These are phyloP conservation scores for Sitobion miscanthi DNA, from an alignment of 1,140 invertebrate genomes.

Conservation along the genomic window DNA sequence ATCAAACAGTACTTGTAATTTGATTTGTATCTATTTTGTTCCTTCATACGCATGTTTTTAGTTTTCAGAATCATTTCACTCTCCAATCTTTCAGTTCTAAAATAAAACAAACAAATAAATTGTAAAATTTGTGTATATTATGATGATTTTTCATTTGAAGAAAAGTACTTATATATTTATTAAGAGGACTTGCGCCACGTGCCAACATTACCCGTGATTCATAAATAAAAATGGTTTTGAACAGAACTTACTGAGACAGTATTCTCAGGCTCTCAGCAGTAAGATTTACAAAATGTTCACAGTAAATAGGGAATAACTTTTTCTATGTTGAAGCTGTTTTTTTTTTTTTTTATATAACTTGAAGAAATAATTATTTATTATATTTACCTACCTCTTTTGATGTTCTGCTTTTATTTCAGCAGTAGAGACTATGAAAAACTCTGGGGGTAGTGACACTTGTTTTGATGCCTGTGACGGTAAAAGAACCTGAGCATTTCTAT, in stretches of 20 bases:
- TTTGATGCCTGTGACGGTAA: slow-evolving; percentile 75
- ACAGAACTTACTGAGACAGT: not conserved
- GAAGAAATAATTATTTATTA: not conserved
- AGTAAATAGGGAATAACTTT: not conserved
- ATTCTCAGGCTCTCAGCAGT: not conserved
- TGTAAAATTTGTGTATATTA: not conserved
- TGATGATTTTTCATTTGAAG: not conserved
- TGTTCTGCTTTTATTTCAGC: slow-evolving; percentile 88
- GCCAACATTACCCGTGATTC: not conserved
- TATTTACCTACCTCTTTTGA: slow-evolving; percentile 69
- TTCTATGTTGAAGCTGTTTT: not conserved
- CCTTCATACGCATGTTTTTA: slow-evolving; percentile 90
- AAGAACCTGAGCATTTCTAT: slow-evolving; percentile 84
- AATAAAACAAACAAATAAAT: slow-evolving; percentile 58
- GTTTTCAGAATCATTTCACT: slow-evolving; percentile 82
- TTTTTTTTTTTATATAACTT: not conserved
- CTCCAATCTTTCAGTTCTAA: slow-evolving; percentile 78
- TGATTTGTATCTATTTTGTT: slow-evolving; percentile 72
- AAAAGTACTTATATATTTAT: not conserved
- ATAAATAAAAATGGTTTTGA: not conserved
- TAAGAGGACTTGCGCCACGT: not conserved
- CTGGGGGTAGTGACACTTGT: slow-evolving; percentile 76
- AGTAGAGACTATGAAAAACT: slow-evolving; percentile 79
- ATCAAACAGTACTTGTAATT: slow-evolving; percentile 87
- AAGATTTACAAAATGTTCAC: not conserved